Evolutionary conservation across 2,797 vertebrate genomes (phyloP).

Genomic region (Sebastes taczanowskii): DNA sequence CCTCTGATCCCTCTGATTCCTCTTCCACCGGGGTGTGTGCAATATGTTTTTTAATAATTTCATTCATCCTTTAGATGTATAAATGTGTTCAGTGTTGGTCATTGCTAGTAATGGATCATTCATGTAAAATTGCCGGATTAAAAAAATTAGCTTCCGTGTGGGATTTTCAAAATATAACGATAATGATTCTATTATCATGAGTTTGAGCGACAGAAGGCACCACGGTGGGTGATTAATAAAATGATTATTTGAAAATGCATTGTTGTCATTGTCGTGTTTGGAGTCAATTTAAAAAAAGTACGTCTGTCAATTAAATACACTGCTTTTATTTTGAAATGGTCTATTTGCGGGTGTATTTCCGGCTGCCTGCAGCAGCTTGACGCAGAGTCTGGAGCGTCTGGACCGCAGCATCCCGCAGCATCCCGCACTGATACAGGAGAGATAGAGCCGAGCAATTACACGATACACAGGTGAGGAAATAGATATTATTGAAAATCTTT

Average conservation of each 20-base stretch:
- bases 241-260: not conserved
- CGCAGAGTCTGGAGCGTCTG: not conserved
- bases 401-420: slow-evolving; percentile 34
- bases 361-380: not conserved
- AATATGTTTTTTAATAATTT: not conserved
- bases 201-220: not conserved
- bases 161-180: not conserved
- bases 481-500: rapidly evolving
- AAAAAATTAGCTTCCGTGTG: not conserved
- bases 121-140: not conserved
- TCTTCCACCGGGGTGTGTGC: not conserved
- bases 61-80: not conserved
- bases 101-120: not conserved
- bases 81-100: not conserved
- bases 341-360: rapidly evolving
- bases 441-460: not conserved
- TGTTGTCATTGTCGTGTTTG: not conserved
- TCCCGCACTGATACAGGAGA: not conserved
- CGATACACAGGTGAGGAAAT: not conserved
- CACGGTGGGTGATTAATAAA: rapidly evolving
- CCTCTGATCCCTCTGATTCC: too few relatives aligned
- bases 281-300: rapidly evolving
- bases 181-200: rapidly evolving
- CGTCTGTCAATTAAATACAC: rapidly evolving
- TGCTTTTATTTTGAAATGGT: slow-evolving; percentile 11